Base-by-base conservation (phyloP, 2,888 invertebrate genomes). In the Phaonia tiefii region DNA sequence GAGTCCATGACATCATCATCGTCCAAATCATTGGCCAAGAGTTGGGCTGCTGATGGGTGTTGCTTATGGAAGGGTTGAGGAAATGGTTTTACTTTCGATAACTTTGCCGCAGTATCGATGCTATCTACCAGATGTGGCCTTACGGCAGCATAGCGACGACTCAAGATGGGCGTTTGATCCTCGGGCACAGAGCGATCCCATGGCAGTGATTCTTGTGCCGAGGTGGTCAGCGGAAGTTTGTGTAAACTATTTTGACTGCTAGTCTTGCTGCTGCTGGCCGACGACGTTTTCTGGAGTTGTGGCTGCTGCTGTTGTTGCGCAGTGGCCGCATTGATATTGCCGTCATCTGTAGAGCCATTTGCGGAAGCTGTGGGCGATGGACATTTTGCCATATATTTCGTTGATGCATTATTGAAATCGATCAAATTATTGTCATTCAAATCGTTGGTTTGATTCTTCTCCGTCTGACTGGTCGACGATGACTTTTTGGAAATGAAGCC, bases 381-480 rank as follows among this genome's bases (percentile, higher is more conserved):
- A 54, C 67, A 71, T 69, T 79, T 82, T 42, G 67, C 60, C 56
- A 76, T 71, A 42, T 74, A 11, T 82, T 79, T 75, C 25, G 39
- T 25, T n/a, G 81, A 54, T 20, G 78, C 56, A 72, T 69, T 85
- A 83, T 89, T 89, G 75, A 90, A 90, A 85, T 91, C 90, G 78
- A 90, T 90, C 70, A 90, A 84, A 82, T 90, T 91, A 88, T 91
- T 91, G 87, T 91, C 91, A 82, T 91, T 91, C 86, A 90, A 88
- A 83, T 91, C 90, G 77, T 83, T 87, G 76, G 76, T 80, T 83
- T 71, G 65, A 46, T 85, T 2, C 83, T 84, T 11, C 86, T 87
- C 78, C 49, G 11, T 39, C 22, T 2, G 56, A 37, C 11, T 11
- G 15, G 17, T 8, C 71, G 58, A 60, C 13, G 78, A 75, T n/a